Conservation (phyloP, 2,888 invertebrate genomes). For the Thelaira solivaga region DNA sequence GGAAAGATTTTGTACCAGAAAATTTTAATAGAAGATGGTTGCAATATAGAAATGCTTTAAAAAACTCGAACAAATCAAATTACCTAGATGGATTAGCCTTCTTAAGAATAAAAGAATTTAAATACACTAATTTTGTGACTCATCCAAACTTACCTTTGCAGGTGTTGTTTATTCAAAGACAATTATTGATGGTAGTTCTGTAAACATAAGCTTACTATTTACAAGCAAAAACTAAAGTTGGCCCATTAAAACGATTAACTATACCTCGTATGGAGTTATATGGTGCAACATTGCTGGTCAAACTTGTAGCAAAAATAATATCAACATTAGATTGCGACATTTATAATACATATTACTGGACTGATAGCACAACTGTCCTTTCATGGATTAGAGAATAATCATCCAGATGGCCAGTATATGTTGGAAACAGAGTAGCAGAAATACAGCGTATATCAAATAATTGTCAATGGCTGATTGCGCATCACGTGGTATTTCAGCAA, state of each 20-base stretch:
- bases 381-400: conserved; percentile 34
- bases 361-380: conserved; percentile 43
- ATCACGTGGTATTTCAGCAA: not conserved
- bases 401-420: conserved; percentile 14
- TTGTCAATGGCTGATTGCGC: not conserved
- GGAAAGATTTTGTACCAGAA: conserved; percentile 32
- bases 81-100: conserved; percentile 39
- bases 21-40: conserved; percentile 7
- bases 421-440: conserved; percentile 2
- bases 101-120: not conserved
- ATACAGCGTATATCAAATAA: not conserved
- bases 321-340: not conserved
- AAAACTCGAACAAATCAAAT: conserved; percentile 26
- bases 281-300: conserved; percentile 10
- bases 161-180: conserved; percentile 33
- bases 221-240: conserved; percentile 31
- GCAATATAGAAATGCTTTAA: conserved; percentile 26
- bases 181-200: not conserved
- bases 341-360: conserved; percentile 24
- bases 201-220: conserved; percentile 25
- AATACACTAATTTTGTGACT: conserved; percentile 39
- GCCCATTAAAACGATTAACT: not conserved
- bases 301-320: not conserved
- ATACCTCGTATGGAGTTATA: conserved; percentile 15
- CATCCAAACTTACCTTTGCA: conserved; percentile 27